Base-by-base conservation (phyloP, 2,113 vertebrate genomes). In the Hippocampus abdominalis region DNA sequence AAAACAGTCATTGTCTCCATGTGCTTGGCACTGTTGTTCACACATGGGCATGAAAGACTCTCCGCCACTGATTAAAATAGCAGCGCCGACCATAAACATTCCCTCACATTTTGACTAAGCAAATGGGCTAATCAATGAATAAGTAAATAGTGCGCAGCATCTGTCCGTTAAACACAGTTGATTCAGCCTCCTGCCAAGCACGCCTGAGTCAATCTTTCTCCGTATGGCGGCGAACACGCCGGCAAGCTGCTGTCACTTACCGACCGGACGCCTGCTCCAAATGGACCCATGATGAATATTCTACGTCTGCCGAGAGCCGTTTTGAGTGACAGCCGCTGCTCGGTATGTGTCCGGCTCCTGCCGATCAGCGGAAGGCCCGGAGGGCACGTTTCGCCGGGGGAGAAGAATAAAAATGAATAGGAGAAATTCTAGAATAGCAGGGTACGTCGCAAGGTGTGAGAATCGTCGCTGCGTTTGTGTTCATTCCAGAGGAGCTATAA, bases 321-420 rank as follows among this genome's bases (percentile, higher is more conserved):
- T 46, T 64, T 86, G 84, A 91, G 75, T 80, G 86, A 81, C 82
- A 87, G 87, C 84, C 84, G 84, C 85, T 82, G 84, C 83, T 79
- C 81, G 71, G 65, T 49, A 36, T 16, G 71, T 4, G 72, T 80
- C 74, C 70, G 32, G 77, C 80, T 83, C 73, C 71, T 70, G 76
- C 2, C 1, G 57, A 76, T 51, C 72, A 57, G 72, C 27, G 21
- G 53, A 29, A 64, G 62, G 75, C 72, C 76, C 40, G 29, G 18
- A 68, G 66, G 76, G 11, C 32, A 40, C 32, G 68, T 74, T 64
- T 63, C 15, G 27, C 27, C 18, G 2, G 27, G 27, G 15, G 57
- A 32, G 25, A 15, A 29, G 56, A 59, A 59, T 3, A 29, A 29
- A 59, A 16, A 27, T 5, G 56, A 59, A 59, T 29, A 7, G 25